Conservation (phyloP, 2,113 vertebrate genomes). For the Coreoperca whiteheadi region DNA sequence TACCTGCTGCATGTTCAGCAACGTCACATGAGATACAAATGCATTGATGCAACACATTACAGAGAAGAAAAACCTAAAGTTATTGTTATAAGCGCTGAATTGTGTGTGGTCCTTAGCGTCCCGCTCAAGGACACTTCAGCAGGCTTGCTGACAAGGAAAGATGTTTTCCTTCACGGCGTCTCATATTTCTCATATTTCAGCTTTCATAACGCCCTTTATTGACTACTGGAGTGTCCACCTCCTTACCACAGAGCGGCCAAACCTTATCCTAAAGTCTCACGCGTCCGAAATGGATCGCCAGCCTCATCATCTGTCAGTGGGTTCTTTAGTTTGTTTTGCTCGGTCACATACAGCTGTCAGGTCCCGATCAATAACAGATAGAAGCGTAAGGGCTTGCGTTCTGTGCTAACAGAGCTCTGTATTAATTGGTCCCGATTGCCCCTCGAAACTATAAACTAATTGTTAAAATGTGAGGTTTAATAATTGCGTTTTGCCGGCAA, state of each 20-base stretch:
- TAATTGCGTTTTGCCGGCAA: not conserved
- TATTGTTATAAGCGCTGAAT: not conserved
- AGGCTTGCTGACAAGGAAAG: not conserved
- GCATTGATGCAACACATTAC: not conserved
- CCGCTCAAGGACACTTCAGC: constrained; percentile 39
- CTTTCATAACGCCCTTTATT: not conserved
- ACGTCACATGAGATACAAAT: constrained; percentile 21
- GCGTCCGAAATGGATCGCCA: constrained; percentile 34
- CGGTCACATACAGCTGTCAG: constrained; percentile 20
- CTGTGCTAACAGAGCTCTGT: not conserved
- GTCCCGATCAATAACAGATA: not conserved
- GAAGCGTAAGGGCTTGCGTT: not conserved
- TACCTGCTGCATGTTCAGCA: constrained; percentile 20
- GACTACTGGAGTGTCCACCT: constrained; percentile 11
- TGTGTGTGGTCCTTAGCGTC: not conserved
- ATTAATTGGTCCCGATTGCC: constrained; percentile 10
- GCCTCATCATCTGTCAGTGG: constrained; percentile 45
- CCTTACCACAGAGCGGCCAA: not conserved
- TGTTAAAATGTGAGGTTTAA: not conserved
- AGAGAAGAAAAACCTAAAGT: not conserved
- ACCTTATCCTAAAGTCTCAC: constrained; percentile 16
- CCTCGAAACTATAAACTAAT: not conserved
- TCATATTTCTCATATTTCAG: constrained; percentile 21
- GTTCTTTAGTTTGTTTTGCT: constrained; percentile 35
- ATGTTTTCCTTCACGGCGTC: not conserved